Conservation (phyloP, 2,797 vertebrate species). For the Sphenopsis melanotis region DNA sequence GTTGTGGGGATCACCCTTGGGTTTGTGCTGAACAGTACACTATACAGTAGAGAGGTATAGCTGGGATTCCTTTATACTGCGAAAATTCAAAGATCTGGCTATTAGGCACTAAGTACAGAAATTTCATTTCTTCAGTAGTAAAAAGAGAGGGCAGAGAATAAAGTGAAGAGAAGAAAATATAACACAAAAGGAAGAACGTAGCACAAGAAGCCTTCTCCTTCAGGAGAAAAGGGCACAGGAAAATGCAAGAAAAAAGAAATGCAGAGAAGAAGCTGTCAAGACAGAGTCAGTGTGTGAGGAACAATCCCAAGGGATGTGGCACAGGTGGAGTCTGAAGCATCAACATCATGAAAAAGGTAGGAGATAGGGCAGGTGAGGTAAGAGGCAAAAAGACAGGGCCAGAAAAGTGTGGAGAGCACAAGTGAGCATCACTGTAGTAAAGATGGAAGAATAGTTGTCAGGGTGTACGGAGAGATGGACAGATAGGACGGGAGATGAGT, state of each 20-base stretch:
- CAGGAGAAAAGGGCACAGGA: not conserved
- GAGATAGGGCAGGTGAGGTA: not conserved
- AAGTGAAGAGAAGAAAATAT: not conserved
- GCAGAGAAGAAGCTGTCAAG: not conserved
- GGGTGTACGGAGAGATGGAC: accelerated
- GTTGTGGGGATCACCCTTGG: not conserved
- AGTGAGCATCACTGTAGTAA: not conserved
- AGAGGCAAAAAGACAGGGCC: not conserved
- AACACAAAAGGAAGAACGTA: not conserved
- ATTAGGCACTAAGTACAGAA: not conserved
- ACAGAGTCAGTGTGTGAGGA: not conserved
- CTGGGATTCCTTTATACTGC: not conserved
- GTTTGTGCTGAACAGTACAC: not conserved
- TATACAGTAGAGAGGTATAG: accelerated
- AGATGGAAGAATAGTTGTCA: not conserved
- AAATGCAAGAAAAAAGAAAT: not conserved
- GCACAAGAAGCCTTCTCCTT: not conserved
- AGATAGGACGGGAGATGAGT: not conserved
- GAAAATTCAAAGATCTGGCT: not conserved
- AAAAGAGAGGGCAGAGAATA: not conserved
- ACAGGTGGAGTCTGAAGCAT: not conserved
- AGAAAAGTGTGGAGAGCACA: not conserved
- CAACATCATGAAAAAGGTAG: not conserved
- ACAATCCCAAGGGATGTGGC: not conserved
- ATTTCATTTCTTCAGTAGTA: not conserved